phyloP scores from a whole-genome alignment of 2,113 vertebrate species.

The Phycodurus eques region DNA sequence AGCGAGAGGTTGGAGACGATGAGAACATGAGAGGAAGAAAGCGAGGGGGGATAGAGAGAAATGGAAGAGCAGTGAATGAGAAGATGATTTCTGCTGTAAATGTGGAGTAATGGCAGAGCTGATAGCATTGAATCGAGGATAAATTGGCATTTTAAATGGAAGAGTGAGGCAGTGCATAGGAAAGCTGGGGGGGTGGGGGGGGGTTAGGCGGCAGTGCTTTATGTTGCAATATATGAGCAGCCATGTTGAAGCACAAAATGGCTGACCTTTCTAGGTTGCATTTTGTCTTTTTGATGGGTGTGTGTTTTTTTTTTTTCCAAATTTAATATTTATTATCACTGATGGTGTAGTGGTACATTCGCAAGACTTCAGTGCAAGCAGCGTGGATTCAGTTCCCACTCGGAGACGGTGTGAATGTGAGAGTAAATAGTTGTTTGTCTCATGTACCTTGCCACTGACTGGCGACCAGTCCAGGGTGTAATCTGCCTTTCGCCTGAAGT shows the following conservation, averaged over 20 bases:
- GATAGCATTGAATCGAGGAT: conserved; percentile 67
- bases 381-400: background rate
- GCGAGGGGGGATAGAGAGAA: background rate
- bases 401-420: background rate
- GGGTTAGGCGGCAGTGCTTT: conserved; percentile 45
- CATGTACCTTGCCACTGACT: background rate
- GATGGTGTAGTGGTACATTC: background rate
- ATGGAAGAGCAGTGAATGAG: conserved; percentile 7
- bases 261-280: conserved; percentile 58
- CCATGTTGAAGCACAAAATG: conserved; percentile 74
- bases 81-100: conserved; percentile 64
- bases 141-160: conserved; percentile 74
- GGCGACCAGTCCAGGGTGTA: too few relatives aligned
- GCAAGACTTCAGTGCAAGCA: background rate
- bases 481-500: too few relatives aligned
- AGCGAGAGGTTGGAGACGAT: conserved; percentile 25
- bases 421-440: background rate
- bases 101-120: conserved; percentile 70
- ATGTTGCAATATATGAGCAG: conserved; percentile 61
- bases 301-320: background rate
- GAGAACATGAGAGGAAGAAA: conserved; percentile 27
- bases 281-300: conserved; percentile 37
- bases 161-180: conserved; percentile 60
- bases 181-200: conserved; percentile 46
- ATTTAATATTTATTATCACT: conserved; percentile 10